phyloP scores from a whole-genome alignment of 2,797 vertebrate species.

The Schizopygopsis pylzovi region DNA sequence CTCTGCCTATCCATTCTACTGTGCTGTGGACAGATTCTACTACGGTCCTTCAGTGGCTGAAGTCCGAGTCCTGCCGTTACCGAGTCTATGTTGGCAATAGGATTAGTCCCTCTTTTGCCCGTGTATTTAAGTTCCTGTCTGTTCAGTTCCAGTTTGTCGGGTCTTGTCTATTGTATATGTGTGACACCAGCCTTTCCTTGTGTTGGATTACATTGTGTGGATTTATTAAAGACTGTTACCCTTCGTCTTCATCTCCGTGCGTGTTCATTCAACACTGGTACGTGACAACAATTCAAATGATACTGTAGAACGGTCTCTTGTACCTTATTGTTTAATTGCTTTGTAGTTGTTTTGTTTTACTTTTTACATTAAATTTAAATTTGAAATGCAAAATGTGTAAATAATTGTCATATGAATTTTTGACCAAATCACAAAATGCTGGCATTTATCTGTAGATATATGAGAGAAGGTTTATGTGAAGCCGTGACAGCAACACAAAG shows the following conservation, averaged over 20 bases:
- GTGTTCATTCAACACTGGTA: too few species aligned
- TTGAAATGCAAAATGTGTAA: not conserved
- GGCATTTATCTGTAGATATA: not conserved
- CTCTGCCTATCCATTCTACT: not conserved
- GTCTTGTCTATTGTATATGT: too few species aligned
- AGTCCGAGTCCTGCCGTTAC: not conserved
- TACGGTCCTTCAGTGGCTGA: not conserved
- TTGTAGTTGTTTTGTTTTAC: not conserved
- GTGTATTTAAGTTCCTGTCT: too few species aligned
- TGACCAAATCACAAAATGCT: not conserved
- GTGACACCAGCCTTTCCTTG: too few species aligned
- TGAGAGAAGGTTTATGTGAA: not conserved
- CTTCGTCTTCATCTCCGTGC: too few species aligned
- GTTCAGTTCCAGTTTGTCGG: too few species aligned
- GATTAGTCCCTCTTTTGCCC: too few species aligned
- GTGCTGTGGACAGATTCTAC: constrained; percentile 46
- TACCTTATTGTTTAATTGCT: not conserved
- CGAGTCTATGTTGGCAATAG: not conserved
- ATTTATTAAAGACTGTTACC: too few species aligned
- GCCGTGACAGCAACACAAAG: constrained; percentile 2
- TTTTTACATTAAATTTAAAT: not conserved
- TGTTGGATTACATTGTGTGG: too few species aligned
- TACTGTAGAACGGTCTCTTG: not conserved
- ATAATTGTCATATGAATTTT: not conserved
- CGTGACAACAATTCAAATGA: not conserved